phyloP scores from a whole-genome alignment of 2,888 invertebrate genomes.

The Criorhina ranunculi region DNA sequence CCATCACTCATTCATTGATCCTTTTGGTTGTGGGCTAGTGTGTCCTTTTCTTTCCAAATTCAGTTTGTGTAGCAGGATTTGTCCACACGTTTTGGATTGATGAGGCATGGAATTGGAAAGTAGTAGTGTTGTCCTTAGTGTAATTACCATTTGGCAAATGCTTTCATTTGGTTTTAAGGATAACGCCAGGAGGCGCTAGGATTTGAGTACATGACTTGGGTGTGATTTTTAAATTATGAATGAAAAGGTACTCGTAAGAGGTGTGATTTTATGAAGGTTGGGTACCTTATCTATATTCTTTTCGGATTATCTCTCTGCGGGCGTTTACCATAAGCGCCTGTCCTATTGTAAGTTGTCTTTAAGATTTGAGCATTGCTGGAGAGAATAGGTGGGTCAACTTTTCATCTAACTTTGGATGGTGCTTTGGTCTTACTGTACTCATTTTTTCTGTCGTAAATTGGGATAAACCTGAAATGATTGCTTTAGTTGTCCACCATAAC shows the following conservation, averaged over 20 bases:
- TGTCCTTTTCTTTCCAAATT: constrained; percentile 16
- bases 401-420: no score
- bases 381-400: not conserved
- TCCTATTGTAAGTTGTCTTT: constrained; percentile 1
- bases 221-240: constrained; percentile 13
- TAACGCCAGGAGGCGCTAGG: constrained; percentile 68
- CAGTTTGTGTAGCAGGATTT: constrained; percentile 38
- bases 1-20: constrained; percentile 70
- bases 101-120: constrained; percentile 25
- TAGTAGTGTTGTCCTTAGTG: constrained; percentile 26
- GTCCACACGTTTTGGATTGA: constrained; percentile 21
- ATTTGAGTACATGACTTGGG: constrained; percentile 35
- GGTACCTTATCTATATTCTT: no score
- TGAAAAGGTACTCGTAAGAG: constrained; percentile 24
- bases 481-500: no score
- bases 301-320: constrained; percentile 50
- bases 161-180: constrained; percentile 45
- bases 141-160: constrained; percentile 45
- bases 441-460: no score
- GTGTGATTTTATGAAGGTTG: constrained; percentile 39
- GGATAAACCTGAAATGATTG: no score
- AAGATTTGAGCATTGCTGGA: not conserved
- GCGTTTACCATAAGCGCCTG: constrained; percentile 35
- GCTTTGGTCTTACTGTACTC: no score
- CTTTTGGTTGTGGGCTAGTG: constrained; percentile 14